These are phyloP conservation scores for Blastobasis adustella DNA, from an alignment of 2,888 invertebrate species.

Conservation along the genomic window DNA sequence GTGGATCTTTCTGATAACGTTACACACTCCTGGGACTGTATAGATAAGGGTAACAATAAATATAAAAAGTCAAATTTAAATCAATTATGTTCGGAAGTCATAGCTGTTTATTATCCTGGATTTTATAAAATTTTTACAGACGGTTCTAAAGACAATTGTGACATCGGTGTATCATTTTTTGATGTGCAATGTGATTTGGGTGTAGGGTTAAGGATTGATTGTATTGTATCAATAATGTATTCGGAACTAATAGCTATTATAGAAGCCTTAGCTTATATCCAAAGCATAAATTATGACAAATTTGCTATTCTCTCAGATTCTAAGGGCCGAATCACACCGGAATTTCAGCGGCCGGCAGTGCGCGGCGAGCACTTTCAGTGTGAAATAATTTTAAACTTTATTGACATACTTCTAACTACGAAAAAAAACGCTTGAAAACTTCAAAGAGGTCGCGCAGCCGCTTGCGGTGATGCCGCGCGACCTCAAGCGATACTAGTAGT, in stretches of 20 bases:
- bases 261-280: constrained; percentile 9
- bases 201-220: constrained; percentile 6
- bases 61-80: background rate
- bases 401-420: too few relatives aligned
- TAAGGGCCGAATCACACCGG: too few relatives aligned
- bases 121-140: constrained; percentile 6
- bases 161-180: constrained; percentile 7
- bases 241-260: constrained; percentile 11
- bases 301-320: constrained; percentile 11
- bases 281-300: background rate
- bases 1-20: background rate
- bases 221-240: constrained; percentile 9
- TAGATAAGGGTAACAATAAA: background rate
- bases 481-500: too few relatives aligned
- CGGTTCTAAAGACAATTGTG: constrained; percentile 1
- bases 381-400: too few relatives aligned
- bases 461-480: too few relatives aligned
- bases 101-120: background rate
- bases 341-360: too few relatives aligned
- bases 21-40: background rate
- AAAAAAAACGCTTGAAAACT: too few relatives aligned
- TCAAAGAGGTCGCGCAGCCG: too few relatives aligned
- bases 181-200: background rate
- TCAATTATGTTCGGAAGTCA: too few relatives aligned
- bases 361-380: too few relatives aligned